These are phyloP conservation scores for Smittia aterrima DNA, from an alignment of 2,888 invertebrate genomes.

Conservation along the genomic window DNA sequence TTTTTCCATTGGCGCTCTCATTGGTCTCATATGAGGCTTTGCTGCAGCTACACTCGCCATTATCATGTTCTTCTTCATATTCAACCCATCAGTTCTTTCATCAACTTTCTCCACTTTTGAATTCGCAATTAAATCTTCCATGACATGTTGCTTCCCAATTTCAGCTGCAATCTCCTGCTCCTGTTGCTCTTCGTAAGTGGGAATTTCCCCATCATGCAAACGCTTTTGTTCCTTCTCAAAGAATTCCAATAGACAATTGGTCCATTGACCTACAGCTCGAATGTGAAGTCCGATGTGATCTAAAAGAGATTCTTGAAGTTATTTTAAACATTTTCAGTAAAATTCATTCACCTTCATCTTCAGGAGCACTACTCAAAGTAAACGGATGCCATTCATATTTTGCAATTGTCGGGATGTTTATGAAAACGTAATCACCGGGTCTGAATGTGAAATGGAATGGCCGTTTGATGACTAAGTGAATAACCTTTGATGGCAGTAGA, in stretches of 20 bases:
- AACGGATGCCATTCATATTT: conserved; percentile 97
- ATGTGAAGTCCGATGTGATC: conserved; percentile 93
- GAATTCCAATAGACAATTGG: conserved; percentile 79
- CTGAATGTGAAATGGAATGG: conserved; percentile 84
- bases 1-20: conserved; percentile 69
- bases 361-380: conserved; percentile 93
- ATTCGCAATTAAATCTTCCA: conserved; percentile 21
- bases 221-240: conserved; percentile 79
- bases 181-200: conserved; percentile 50
- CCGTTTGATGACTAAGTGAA: conserved; percentile 84
- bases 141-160: conserved; percentile 15
- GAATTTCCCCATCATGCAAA: conserved; percentile 65
- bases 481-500: conserved; percentile 83
- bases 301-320: too few species aligned
- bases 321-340: neutral
- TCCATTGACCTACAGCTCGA: conserved; percentile 92
- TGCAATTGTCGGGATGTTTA: conserved; percentile 88
- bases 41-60: conserved; percentile 64
- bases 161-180: conserved; percentile 41
- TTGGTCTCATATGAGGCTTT: conserved; percentile 56
- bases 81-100: conserved; percentile 50
- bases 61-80: conserved; percentile 47
- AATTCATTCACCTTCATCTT: conserved; percentile 61
- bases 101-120: conserved; percentile 46
- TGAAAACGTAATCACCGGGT: conserved; percentile 92